Percentiles rank a stretch among this genome's conserved stretches.
phyloP scores from a whole-genome alignment of 2,113 vertebrate genomes.

The Rhynchomys soricoides region DNA sequence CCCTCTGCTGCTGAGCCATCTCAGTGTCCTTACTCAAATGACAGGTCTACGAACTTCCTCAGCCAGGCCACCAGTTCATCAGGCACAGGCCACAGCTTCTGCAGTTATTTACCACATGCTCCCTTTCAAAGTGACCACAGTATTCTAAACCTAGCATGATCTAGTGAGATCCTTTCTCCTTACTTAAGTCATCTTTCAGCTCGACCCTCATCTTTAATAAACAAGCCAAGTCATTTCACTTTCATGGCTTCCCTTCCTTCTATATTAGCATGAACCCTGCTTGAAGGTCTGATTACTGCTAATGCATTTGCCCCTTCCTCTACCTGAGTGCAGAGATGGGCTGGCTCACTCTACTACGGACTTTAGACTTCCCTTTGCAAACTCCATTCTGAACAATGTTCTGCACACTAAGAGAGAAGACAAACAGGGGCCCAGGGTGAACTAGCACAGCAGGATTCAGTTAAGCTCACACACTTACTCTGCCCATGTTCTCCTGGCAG shows the following conservation, averaged over 20 bases:
- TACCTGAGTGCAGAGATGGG: background rate
- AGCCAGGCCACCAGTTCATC: background rate
- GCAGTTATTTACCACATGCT: background rate
- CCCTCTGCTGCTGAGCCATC: background rate
- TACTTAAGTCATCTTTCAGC: background rate
- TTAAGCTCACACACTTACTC: background rate
- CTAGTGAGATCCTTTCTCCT: background rate
- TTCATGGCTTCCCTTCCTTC: background rate
- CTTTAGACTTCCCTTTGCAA: background rate
- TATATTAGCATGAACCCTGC: background rate
- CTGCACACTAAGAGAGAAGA: background rate
- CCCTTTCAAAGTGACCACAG: background rate
- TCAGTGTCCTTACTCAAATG: background rate
- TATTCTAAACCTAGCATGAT: background rate
- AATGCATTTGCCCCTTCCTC: background rate
- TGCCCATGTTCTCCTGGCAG: background rate
- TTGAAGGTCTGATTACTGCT: background rate
- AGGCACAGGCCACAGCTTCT: background rate
- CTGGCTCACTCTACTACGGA: background rate
- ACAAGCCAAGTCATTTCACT: background rate
- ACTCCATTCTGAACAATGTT: background rate
- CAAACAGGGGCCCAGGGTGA: background rate
- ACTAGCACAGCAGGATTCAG: background rate
- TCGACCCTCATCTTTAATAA: background rate
- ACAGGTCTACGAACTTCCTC: background rate